phyloP scores from a whole-genome alignment of 2,113 vertebrate genomes.

The Rhombomys opimus region DNA sequence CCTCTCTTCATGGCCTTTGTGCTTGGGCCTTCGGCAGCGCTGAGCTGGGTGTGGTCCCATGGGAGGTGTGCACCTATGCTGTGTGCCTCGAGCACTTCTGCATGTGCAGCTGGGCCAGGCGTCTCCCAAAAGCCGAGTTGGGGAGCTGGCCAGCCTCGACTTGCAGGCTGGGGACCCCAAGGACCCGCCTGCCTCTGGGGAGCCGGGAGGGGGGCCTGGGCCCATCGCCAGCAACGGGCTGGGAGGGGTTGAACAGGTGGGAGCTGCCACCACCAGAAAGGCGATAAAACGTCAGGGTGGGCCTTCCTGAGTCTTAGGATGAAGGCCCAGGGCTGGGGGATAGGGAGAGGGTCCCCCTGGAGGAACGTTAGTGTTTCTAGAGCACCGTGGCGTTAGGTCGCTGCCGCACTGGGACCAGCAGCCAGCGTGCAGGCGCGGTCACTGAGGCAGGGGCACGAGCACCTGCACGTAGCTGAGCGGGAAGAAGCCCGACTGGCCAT shows the following conservation, averaged over 20 bases:
- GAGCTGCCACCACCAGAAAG: not conserved
- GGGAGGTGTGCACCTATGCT: not conserved
- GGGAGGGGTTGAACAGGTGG: not conserved
- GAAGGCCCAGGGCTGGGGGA: not conserved
- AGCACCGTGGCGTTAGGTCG: slow-evolving; percentile 77
- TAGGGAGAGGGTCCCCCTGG: not conserved
- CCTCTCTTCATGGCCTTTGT: slow-evolving; percentile 7
- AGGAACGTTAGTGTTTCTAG: slow-evolving; percentile 78
- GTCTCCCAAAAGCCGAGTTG: not conserved
- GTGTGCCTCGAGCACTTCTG: not conserved
- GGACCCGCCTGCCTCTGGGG: not conserved
- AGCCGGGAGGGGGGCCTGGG: accelerated
- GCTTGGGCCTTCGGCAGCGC: not conserved
- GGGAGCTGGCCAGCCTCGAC: not conserved
- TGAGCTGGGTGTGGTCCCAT: not conserved
- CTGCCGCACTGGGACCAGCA: not conserved
- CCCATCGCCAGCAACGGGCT: slow-evolving; percentile 75
- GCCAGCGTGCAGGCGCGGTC: slow-evolving; percentile 72
- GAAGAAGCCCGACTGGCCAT: slow-evolving; percentile 97
- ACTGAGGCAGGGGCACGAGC: slow-evolving; percentile 95
- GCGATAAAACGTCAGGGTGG: not conserved
- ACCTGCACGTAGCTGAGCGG: slow-evolving; percentile 99
- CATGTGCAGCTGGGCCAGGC: not conserved
- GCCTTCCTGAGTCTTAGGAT: not conserved
- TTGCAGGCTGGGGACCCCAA: not conserved